phyloP scores from a whole-genome alignment of 2,113 vertebrate species.

The Amblyopsis rosae region DNA sequence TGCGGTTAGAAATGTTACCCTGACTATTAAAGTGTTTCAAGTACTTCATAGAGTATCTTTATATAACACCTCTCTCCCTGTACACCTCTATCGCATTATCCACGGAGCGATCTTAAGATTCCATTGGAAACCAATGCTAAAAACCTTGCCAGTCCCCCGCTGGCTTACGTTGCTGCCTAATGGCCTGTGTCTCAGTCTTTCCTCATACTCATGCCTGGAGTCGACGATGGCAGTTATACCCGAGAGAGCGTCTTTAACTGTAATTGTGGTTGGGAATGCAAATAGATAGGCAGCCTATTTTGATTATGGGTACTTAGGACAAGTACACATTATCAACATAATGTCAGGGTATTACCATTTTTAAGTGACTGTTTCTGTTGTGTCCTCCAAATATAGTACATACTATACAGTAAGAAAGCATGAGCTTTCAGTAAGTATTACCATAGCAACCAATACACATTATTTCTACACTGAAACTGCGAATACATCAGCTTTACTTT shows the following conservation, averaged over 20 bases:
- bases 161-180: conserved; percentile 23
- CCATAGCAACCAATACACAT: neutral
- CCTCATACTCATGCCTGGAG: conserved; percentile 8
- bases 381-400: no score
- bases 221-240: conserved; percentile 14
- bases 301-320: neutral
- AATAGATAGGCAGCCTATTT: conserved; percentile 1
- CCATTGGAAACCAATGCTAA: neutral
- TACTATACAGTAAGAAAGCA: no score
- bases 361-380: neutral
- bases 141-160: neutral
- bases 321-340: neutral
- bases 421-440: neutral
- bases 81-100: neutral
- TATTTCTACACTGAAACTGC: no score
- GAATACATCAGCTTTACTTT: neutral
- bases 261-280: neutral
- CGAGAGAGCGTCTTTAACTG: neutral
- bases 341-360: neutral
- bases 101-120: neutral
- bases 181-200: conserved; percentile 38
- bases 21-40: no score
- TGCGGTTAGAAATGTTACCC: no score
- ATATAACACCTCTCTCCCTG: no score
- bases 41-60: no score